Conservation (phyloP, 2,113 vertebrate genomes). For the Syngnathus scovelli region DNA sequence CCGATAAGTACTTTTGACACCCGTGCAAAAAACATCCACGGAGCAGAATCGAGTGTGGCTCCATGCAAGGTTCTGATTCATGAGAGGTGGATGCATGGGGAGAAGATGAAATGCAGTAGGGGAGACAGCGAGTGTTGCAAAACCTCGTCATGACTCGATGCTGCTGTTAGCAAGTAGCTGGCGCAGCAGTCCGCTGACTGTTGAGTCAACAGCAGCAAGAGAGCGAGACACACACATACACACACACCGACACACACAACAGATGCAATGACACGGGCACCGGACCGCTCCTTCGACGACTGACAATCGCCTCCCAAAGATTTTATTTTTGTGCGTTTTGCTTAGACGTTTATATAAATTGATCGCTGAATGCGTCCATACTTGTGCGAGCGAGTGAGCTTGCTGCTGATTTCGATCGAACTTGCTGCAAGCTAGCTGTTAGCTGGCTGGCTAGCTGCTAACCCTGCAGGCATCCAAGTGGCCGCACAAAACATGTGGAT, state of each 20-base stretch:
- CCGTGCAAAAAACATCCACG: background rate
- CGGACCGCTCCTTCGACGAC: constrained; percentile 15
- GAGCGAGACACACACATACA: background rate
- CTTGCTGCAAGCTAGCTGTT: constrained; percentile 50
- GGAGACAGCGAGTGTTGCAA: constrained; percentile 31
- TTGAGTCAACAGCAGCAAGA: constrained; percentile 49
- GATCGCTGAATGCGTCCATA: background rate
- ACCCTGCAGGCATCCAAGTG: constrained; percentile 38
- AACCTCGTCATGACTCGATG: constrained; percentile 38
- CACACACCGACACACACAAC: constrained; percentile 27
- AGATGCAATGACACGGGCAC: constrained; percentile 47
- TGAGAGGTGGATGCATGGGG: background rate
- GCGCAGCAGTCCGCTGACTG: constrained; percentile 48
- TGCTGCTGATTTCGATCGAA: constrained; percentile 41
- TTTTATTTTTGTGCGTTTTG: background rate
- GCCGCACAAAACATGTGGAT: constrained; percentile 69
- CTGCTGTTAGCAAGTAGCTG: constrained; percentile 47
- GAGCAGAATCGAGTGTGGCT: background rate
- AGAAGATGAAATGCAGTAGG: constrained; percentile 21
- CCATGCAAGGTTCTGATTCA: background rate
- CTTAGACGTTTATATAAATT: background rate
- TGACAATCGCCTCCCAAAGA: background rate
- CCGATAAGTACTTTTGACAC: background rate
- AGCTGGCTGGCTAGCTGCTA: constrained; percentile 43
- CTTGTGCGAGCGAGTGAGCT: background rate